Conservation (phyloP, 2,797 vertebrate species). For the Siniperca scherzeri region DNA sequence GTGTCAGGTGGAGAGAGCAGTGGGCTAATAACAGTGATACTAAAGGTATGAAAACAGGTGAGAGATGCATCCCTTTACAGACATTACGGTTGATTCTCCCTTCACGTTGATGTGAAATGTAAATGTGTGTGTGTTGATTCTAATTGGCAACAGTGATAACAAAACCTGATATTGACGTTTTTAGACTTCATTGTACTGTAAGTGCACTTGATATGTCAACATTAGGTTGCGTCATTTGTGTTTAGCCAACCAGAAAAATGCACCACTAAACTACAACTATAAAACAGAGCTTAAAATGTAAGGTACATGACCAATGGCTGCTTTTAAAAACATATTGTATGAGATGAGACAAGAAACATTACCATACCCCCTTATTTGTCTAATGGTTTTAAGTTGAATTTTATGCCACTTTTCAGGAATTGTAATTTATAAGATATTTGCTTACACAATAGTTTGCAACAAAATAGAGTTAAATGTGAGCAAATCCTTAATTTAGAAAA, state of each 20-base stretch:
- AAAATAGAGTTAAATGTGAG: neutral
- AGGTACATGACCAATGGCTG: neutral
- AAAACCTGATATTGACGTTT: conserved; percentile 8
- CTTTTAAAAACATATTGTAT: neutral
- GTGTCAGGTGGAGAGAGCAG: neutral
- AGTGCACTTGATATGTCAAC: conserved; percentile 45
- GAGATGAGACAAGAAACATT: neutral
- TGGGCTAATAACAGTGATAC: neutral
- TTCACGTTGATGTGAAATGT: neutral
- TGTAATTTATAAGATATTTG: neutral
- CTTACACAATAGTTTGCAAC: neutral
- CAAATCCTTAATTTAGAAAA: neutral
- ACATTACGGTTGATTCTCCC: neutral
- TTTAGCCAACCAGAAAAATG: conserved; percentile 32
- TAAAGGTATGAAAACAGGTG: neutral
- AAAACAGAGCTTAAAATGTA: conserved; percentile 18
- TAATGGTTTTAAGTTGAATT: neutral
- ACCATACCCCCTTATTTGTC: neutral
- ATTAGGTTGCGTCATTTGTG: conserved; percentile 33
- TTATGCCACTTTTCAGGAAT: neutral
- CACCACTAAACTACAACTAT: conserved; percentile 22
- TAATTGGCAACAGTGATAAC: neutral
- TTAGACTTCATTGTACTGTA: neutral
- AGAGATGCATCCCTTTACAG: neutral
- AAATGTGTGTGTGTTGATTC: neutral